Conservation (phyloP, 2,113 vertebrate genomes). For the Peucedramus taeniatus region DNA sequence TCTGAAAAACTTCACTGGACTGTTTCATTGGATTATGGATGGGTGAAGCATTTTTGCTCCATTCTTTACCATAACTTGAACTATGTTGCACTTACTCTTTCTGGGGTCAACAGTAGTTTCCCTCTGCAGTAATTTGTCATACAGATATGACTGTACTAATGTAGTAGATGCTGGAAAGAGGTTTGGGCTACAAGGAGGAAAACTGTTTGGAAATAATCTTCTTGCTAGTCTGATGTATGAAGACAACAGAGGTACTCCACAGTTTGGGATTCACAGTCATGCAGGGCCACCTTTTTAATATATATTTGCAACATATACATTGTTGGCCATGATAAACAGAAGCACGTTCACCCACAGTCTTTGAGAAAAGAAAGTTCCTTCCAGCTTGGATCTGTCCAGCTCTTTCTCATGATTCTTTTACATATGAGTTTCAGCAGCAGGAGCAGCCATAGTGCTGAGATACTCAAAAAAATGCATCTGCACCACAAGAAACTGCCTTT, state of each 20-base stretch:
- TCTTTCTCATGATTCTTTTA: background rate
- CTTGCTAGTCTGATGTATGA: background rate
- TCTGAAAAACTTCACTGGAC: background rate
- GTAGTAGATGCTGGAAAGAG: background rate
- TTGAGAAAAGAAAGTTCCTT: background rate
- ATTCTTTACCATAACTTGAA: background rate
- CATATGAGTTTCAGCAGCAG: background rate
- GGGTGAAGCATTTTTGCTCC: background rate
- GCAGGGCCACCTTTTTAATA: background rate
- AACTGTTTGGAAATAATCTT: background rate
- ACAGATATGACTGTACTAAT: background rate
- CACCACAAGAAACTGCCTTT: background rate
- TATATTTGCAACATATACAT: rapidly evolving
- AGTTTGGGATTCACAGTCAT: background rate
- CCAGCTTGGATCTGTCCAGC: background rate
- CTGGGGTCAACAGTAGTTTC: background rate
- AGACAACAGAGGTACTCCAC: background rate
- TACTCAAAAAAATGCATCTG: background rate
- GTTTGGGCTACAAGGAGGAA: background rate
- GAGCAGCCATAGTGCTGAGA: background rate
- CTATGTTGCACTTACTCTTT: background rate
- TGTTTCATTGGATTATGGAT: background rate
- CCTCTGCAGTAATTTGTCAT: background rate
- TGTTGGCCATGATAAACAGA: background rate
- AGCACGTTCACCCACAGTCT: background rate